Conservation (phyloP, 2,888 invertebrate species). For the Malachius bipustulatus region DNA sequence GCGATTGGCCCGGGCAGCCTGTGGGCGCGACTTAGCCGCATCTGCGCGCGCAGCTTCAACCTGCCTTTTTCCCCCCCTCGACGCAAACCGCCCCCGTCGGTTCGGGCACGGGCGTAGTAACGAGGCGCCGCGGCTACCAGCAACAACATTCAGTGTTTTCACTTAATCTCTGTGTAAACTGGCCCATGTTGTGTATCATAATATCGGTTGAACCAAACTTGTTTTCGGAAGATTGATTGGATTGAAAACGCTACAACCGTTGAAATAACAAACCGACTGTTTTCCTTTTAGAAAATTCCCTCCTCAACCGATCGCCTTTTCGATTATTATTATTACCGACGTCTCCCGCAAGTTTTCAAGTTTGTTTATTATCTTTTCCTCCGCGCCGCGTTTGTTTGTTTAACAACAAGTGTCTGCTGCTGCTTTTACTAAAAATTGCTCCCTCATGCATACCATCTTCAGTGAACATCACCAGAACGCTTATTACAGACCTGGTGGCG, state of each 20-base stretch:
- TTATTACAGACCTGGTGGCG: conserved; percentile 62
- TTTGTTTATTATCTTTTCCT: conserved; percentile 31
- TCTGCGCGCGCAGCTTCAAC: no score
- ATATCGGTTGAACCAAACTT: conserved; percentile 53
- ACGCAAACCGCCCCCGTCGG: no score
- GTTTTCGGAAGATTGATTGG: conserved; percentile 43
- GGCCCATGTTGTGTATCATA: conserved; percentile 72
- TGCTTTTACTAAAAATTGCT: conserved; percentile 13
- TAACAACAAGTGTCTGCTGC: conserved; percentile 24
- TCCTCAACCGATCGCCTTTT: conserved; percentile 23
- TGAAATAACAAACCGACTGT: conserved; percentile 33
- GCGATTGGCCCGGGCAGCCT: no score
- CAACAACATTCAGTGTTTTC: conserved; percentile 44
- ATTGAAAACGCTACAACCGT: conserved; percentile 33
- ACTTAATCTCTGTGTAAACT: conserved; percentile 64
- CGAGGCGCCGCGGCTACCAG: conserved; percentile 40
- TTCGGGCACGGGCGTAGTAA: no score
- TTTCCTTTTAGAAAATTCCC: conserved; percentile 31
- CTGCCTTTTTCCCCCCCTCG: no score
- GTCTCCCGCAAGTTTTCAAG: no score
- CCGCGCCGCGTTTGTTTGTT: conserved; percentile 25
- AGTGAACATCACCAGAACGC: conserved; percentile 80
- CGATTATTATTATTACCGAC: conserved; percentile 20
- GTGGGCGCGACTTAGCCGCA: no score
- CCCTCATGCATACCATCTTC: conserved; percentile 78